Conservation (phyloP, 2,113 vertebrate species). For the Carettochelys insculpta region DNA sequence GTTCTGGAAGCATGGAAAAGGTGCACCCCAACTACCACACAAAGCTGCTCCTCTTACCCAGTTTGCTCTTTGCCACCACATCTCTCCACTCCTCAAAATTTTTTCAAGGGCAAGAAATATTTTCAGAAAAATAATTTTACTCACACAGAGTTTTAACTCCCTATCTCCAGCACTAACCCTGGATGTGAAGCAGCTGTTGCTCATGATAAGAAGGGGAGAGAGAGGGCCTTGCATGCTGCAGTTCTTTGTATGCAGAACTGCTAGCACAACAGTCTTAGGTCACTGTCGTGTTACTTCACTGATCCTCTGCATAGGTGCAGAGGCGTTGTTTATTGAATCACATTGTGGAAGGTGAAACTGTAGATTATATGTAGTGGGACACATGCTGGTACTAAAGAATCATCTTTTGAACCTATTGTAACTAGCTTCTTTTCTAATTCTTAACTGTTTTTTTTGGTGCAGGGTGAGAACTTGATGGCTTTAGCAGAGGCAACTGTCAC, state of each 20-base stretch:
- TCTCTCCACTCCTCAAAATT: no score
- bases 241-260: accelerated
- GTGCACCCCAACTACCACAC: neutral
- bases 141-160: neutral
- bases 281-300: neutral
- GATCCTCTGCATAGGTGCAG: neutral
- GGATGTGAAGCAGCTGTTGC: neutral
- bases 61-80: neutral
- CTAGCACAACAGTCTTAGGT: no score
- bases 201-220: neutral
- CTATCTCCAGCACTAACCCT: neutral
- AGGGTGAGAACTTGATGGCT: slow-evolving; percentile 90
- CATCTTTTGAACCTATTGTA: neutral
- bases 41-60: neutral
- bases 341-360: neutral
- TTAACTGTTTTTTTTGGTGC: slow-evolving; percentile 18
- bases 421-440: neutral
- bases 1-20: neutral
- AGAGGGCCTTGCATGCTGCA: neutral
- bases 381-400: neutral
- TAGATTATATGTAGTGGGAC: neutral
- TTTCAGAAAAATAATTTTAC: neutral
- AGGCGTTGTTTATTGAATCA: neutral
- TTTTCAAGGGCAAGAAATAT: neutral
- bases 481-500: slow-evolving; percentile 90